Evolutionary conservation across 2,113 vertebrate genomes (phyloP).

Genomic region (Stercorarius parasiticus): DNA sequence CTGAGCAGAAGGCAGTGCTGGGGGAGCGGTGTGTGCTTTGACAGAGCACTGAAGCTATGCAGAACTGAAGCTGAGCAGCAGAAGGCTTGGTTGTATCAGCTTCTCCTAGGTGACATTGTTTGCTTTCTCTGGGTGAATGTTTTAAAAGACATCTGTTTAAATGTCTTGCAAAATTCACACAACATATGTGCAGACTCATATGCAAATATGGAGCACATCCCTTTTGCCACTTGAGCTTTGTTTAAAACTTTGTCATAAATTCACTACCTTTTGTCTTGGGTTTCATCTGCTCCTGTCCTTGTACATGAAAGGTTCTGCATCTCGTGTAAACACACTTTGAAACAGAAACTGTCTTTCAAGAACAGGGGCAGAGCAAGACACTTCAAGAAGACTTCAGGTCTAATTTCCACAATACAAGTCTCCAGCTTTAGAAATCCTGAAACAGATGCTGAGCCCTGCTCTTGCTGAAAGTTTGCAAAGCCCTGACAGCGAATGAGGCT

Average conservation of each 20-base stretch:
- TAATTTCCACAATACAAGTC: not conserved
- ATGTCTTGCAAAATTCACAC: constrained; percentile 58
- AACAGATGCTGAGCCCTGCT: not conserved
- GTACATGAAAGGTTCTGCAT: not conserved
- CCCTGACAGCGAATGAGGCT: not conserved
- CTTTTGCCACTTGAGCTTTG: constrained; percentile 35
- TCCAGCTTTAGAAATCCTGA: not conserved
- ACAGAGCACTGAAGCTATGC: not conserved
- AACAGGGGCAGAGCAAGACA: not conserved
- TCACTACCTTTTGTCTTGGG: not conserved
- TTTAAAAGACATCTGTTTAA: constrained; percentile 48
- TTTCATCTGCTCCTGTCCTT: not conserved
- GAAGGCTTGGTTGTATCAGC: constrained; percentile 25
- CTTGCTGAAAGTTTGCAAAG: not conserved
- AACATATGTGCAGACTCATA: constrained; percentile 44
- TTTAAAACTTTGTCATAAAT: constrained; percentile 1
- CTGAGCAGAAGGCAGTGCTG: constrained; percentile 12
- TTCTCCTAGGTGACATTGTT: constrained; percentile 53
- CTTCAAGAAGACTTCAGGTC: not conserved
- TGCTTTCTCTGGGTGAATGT: constrained; percentile 54
- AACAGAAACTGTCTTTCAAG: not conserved
- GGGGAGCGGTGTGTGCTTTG: not conserved
- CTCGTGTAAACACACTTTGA: not conserved
- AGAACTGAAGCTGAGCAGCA: constrained; percentile 63
- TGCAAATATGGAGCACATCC: constrained; percentile 31